phyloP scores from a whole-genome alignment of 1,140 invertebrate species.

The Ooceraea biroi region DNA sequence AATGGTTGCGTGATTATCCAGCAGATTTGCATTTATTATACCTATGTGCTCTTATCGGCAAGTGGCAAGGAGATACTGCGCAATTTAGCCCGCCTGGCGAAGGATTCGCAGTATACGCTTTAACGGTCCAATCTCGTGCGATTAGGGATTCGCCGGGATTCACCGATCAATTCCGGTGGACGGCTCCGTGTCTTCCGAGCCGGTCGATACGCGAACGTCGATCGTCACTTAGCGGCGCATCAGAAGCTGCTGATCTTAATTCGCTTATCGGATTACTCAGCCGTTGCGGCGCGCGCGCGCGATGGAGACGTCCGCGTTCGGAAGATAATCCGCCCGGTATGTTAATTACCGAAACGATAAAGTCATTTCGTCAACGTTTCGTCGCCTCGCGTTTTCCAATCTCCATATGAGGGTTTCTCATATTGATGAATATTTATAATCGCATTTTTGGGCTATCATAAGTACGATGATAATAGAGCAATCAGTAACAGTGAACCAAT shows the following conservation, averaged over 20 bases:
- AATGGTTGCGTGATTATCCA: background rate
- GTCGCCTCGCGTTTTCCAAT: background rate
- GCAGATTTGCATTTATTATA: constrained; percentile 1
- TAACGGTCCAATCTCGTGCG: constrained; percentile 18
- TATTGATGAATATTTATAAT: constrained; percentile 50
- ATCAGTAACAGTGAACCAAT: no score
- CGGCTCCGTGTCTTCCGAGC: constrained; percentile 74
- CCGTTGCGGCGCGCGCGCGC: constrained; percentile 59
- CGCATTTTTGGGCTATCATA: background rate
- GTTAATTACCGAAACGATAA: constrained; percentile 78
- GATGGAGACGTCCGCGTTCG: constrained; percentile 83
- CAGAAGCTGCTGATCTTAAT: constrained; percentile 84
- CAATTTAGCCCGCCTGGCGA: background rate
- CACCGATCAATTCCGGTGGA: constrained; percentile 61
- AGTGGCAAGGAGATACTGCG: constrained; percentile 7
- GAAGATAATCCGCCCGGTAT: constrained; percentile 83
- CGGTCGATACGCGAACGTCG: constrained; percentile 79
- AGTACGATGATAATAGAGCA: background rate
- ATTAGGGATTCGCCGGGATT: constrained; percentile 28
- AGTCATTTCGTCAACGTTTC: constrained; percentile 50
- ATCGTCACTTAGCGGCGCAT: constrained; percentile 83
- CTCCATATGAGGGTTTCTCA: background rate
- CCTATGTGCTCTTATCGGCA: constrained; percentile 5
- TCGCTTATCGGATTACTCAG: constrained; percentile 84
- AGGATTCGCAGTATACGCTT: constrained; percentile 11